Evolutionary conservation across 2,113 vertebrate genomes (phyloP), one percentile per base, ranked within the genome.

Genomic region (Synchiropus splendidus): DNA sequence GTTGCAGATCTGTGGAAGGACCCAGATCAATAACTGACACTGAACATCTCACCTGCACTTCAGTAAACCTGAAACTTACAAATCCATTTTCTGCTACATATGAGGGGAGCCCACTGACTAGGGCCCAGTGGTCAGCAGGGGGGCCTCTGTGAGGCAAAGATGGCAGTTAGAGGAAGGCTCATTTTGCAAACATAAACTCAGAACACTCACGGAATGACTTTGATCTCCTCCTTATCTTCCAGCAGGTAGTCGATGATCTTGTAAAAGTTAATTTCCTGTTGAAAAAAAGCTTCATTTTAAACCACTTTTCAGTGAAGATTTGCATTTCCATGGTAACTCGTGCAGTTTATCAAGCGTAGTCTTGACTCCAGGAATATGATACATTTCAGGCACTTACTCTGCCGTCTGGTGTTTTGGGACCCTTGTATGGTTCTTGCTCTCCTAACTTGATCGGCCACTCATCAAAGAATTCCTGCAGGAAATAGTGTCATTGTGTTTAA

Each of bases 51-150:
- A n/a, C 8, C 10, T 6, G 44, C 18, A 8, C 8, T 14, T 9
- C 6, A 14, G 35, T 6, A 43, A 31, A 51, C 6, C 31, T 2
- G 3, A 1, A 31, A 89, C 90, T 91, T 87, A 97, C 93, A 83
- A 92, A 89, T 82, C 90, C 91, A 65, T 92, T 93, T 80, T 94
- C 93, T 59, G 92, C 88, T 42, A 96, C 91, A 1, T 92, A 97
- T 6, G 85, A 59, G 36, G 91, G 92, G 42, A 97, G 82, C 36
- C 90, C 89, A 21, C 90, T 96, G 47, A 84, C 47, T 31, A 94
- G 84, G 50, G 87, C 88, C 92, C 93, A 97, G 75, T 96, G 91
- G 68, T 94, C 90, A n/a, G 67, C 51, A 44, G 93, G 87, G 34
- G 92, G 92, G 10, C 77, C 74, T 47, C 92, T 96, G 76, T 48